Evolutionary conservation across 2,888 invertebrate species (phyloP).

Genomic region (Lymantria monacha): DNA sequence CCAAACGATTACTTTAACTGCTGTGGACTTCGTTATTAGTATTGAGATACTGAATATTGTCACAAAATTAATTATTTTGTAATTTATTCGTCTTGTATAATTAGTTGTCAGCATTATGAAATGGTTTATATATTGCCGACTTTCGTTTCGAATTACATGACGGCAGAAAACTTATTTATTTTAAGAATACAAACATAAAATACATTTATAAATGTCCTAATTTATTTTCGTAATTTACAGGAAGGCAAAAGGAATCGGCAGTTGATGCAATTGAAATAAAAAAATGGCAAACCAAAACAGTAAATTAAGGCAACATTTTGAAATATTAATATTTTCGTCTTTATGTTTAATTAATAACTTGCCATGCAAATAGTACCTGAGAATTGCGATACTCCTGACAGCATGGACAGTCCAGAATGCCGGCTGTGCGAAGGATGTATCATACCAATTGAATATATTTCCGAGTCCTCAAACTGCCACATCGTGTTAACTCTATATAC

Average conservation of each 20-base stretch:
- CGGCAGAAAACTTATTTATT: too few species aligned
- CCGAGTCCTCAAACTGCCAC: slow-evolving; percentile 87
- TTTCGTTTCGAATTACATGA: too few species aligned
- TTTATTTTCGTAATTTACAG: too few species aligned
- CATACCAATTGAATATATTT: slow-evolving; percentile 94
- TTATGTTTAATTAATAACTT: background rate
- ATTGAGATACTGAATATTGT: slow-evolving; percentile 17
- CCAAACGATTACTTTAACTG: slow-evolving; percentile 22
- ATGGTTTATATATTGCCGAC: too few species aligned
- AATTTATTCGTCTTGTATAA: slow-evolving; percentile 4
- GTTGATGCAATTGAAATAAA: too few species aligned
- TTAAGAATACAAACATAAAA: too few species aligned
- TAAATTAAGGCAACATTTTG: too few species aligned
- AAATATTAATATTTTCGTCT: background rate
- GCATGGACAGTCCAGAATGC: slow-evolving; percentile 86
- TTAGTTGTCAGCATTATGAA: too few species aligned
- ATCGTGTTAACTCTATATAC: slow-evolving; percentile 48
- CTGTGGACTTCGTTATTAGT: slow-evolving; percentile 20
- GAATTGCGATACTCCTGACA: slow-evolving; percentile 71
- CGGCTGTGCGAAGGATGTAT: slow-evolving; percentile 85
- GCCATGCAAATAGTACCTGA: slow-evolving; percentile 53
- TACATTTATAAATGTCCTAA: too few species aligned
- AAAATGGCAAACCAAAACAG: too few species aligned
- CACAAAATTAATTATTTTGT: slow-evolving; percentile 17
- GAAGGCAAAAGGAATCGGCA: too few species aligned